These are phyloP conservation scores for Leptura quadrifasciata DNA, from an alignment of 2,888 invertebrate species.

Conservation along the genomic window DNA sequence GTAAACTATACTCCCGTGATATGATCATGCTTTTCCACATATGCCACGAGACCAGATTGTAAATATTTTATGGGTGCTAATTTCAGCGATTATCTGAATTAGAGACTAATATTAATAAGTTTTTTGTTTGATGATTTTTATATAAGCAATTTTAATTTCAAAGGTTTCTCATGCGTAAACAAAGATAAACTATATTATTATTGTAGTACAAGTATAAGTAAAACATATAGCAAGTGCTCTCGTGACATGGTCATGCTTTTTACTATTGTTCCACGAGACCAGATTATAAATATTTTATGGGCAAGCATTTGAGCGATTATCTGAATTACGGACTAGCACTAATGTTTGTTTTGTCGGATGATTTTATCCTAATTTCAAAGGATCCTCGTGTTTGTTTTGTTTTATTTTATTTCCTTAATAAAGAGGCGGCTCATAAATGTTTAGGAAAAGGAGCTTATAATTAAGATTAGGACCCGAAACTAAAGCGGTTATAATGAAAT, in stretches of 20 bases:
- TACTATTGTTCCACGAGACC: background rate
- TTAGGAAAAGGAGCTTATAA: background rate
- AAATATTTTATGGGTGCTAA: constrained; percentile 6
- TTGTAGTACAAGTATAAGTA: too few relatives aligned
- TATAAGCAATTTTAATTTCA: background rate
- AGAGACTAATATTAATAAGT: background rate
- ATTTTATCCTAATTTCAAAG: background rate
- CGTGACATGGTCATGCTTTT: constrained; percentile 22
- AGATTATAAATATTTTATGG: constrained; percentile 8
- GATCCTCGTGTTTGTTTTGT: background rate
- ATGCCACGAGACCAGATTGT: constrained; percentile 5
- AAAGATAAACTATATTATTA: too few relatives aligned
- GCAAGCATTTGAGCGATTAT: background rate
- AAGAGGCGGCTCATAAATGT: background rate
- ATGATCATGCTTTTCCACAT: constrained; percentile 11
- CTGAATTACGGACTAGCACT: background rate
- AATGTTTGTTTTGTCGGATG: constrained; percentile 10
- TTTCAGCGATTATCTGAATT: background rate
- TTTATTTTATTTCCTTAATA: background rate
- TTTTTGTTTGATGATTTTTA: constrained; percentile 15
- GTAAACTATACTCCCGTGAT: background rate
- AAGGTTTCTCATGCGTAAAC: background rate
- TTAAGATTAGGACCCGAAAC: too few relatives aligned
- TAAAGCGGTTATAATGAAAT: too few relatives aligned
- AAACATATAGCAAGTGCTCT: background rate